Conservation (phyloP, 1,140 invertebrate genomes). For the Halesus radiatus region DNA sequence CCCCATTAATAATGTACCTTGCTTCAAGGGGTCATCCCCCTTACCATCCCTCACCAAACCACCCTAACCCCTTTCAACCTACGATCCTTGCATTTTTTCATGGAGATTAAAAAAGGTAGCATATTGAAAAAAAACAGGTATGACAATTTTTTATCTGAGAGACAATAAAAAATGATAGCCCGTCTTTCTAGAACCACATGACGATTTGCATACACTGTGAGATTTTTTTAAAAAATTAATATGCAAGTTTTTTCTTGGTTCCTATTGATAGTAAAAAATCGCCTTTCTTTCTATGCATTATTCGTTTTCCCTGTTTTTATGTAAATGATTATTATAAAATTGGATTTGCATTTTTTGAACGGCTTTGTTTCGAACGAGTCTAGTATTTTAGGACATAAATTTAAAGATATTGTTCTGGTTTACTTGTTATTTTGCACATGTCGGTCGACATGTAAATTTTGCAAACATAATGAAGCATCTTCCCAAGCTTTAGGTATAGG, state of each 20-base stretch:
- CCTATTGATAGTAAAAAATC: not conserved
- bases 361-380: no score
- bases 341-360: no score
- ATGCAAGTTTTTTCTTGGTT: not conserved
- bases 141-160: conserved; percentile 31
- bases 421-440: no score
- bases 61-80: not conserved
- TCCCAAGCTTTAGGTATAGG: no score
- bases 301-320: not conserved
- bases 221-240: conserved; percentile 25
- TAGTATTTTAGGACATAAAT: no score
- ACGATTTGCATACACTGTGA: conserved; percentile 42
- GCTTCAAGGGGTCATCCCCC: conserved; percentile 7
- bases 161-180: conserved; percentile 48
- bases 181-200: conserved; percentile 30
- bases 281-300: no score
- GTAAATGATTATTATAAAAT: not conserved
- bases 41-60: not conserved
- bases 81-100: conserved; percentile 24
- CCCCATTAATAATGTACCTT: conserved; percentile 1
- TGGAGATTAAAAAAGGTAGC: conserved; percentile 16
- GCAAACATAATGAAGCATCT: no score
- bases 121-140: conserved; percentile 37
- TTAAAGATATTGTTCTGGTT: no score
- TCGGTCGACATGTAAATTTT: no score